Evolutionary conservation across 1,140 invertebrate species (phyloP), one percentile per base, ranked within the genome.

Genomic region (Thaumatotibia leucotreta): DNA sequence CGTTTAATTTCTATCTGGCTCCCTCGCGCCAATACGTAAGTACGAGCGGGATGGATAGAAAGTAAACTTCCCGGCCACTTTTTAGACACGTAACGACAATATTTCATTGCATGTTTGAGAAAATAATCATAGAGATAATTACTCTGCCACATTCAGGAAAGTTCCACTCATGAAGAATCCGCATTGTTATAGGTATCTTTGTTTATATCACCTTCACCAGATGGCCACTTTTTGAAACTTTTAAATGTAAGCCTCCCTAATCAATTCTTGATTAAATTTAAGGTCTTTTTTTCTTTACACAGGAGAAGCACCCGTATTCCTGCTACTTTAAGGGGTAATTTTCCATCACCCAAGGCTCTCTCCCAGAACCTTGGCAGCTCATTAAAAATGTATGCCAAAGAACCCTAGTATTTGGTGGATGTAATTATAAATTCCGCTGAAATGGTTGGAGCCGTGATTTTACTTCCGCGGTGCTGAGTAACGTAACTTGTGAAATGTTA

Each of bases 161-260:
- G n/a, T n/a, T n/a, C n/a, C n/a, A n/a, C n/a, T n/a, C n/a, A n/a
- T n/a, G n/a, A n/a, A n/a, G n/a, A n/a, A n/a, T n/a, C n/a, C n/a
- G 67, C 66, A 72, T 78, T 79, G 69, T 72, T 77, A 35, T 67
- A n/a, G n/a, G n/a, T 24, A 65, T 61, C 65, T 72, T 72, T 79
- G 77, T 79, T 72, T 64, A 68, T 76, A 71, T 66, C 71, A 50
- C 52, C 71, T 68, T 70, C 69, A 73, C 66, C 80, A 82, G 80
- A 74, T 80, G 77, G 73, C 71, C 76, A 78, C 77, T 78, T 70
- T 75, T 76, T 64, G 54, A 69, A 82, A 80, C 65, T 75, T 82
- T 75, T 74, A 67, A 73, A 78, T 75, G 72, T 65, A 64, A 68
- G 67, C 72, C 68, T 74, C 66, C 73, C 70, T 76, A 78, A 80